Evolutionary conservation across 2,888 invertebrate genomes (phyloP).

Genomic region (Atrina japonica): DNA sequence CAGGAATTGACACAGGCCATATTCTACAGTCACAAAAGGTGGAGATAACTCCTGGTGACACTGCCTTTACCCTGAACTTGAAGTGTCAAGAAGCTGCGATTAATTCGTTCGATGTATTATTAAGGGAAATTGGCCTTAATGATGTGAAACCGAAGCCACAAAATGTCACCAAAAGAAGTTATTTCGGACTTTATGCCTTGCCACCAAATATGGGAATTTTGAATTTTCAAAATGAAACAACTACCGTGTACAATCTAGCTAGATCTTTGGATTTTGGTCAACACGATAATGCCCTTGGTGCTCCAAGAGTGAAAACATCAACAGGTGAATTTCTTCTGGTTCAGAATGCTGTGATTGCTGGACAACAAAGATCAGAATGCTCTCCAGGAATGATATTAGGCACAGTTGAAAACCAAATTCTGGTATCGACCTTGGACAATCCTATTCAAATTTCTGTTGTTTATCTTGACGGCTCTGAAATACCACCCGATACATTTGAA

Average conservation of each 20-base stretch:
- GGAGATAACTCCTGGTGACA: slow-evolving; percentile 51
- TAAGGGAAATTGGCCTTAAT: slow-evolving; percentile 42
- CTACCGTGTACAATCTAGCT: slow-evolving; percentile 53
- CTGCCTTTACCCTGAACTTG: slow-evolving; percentile 59
- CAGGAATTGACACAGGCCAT: slow-evolving; percentile 65
- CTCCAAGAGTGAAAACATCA: slow-evolving; percentile 56
- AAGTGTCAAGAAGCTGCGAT: slow-evolving; percentile 63
- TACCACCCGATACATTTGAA: slow-evolving; percentile 36
- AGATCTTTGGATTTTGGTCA: slow-evolving; percentile 60
- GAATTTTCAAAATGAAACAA: slow-evolving; percentile 39
- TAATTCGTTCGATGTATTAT: slow-evolving; percentile 45
- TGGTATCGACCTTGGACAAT: slow-evolving; percentile 50
- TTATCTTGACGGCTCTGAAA: slow-evolving; percentile 52
- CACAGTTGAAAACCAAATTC: slow-evolving; percentile 52
- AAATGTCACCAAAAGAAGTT: slow-evolving; percentile 45
- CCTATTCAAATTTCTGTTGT: slow-evolving; percentile 51
- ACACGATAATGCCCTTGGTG: slow-evolving; percentile 60
- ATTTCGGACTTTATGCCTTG: slow-evolving; percentile 57
- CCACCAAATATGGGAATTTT: slow-evolving; percentile 62
- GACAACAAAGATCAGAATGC: background rate
- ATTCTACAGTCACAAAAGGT: slow-evolving; percentile 56
- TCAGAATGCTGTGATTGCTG: slow-evolving; percentile 48
- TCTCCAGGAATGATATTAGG: slow-evolving; percentile 53
- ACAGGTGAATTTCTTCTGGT: slow-evolving; percentile 55
- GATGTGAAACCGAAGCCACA: slow-evolving; percentile 44